Conservation (phyloP, 2,797 vertebrate species). For the Pangasius krempfi region DNA sequence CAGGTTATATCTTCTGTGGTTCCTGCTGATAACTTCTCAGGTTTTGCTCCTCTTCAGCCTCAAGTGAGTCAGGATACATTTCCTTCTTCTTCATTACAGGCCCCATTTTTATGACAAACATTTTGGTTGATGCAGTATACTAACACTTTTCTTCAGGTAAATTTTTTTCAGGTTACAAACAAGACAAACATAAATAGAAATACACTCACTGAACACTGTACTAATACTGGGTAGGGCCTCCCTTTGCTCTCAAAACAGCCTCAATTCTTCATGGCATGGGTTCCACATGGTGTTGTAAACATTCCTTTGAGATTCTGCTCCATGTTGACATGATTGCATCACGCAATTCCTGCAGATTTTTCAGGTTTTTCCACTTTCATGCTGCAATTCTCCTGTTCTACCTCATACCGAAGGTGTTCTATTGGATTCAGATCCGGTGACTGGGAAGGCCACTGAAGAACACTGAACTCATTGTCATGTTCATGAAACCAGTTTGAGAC, state of each 20-base stretch:
- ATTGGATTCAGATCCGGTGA: too few species aligned
- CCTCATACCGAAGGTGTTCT: too few species aligned
- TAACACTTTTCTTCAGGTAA: neutral
- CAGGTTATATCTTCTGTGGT: conserved; percentile 93
- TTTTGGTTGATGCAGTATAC: neutral
- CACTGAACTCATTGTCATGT: too few species aligned
- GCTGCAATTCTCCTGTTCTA: too few species aligned
- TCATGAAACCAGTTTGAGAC: too few species aligned
- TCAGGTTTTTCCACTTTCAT: too few species aligned
- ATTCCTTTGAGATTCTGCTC: neutral
- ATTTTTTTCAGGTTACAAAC: neutral
- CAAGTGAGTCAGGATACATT: conserved; percentile 75
- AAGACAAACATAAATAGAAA: neutral
- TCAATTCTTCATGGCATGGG: neutral
- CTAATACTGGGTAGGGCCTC: neutral
- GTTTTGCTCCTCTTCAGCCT: conserved; percentile 93
- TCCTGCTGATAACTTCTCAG: conserved; percentile 89
- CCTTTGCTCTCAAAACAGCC: too few species aligned
- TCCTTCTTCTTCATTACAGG: neutral
- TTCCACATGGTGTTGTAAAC: neutral
- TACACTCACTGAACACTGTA: neutral
- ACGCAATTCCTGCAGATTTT: too few species aligned
- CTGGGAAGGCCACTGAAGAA: neutral
- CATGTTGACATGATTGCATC: too few species aligned
- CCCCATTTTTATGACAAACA: neutral